phyloP scores from a whole-genome alignment of 2,113 vertebrate genomes.

The Chloebia gouldiae region DNA sequence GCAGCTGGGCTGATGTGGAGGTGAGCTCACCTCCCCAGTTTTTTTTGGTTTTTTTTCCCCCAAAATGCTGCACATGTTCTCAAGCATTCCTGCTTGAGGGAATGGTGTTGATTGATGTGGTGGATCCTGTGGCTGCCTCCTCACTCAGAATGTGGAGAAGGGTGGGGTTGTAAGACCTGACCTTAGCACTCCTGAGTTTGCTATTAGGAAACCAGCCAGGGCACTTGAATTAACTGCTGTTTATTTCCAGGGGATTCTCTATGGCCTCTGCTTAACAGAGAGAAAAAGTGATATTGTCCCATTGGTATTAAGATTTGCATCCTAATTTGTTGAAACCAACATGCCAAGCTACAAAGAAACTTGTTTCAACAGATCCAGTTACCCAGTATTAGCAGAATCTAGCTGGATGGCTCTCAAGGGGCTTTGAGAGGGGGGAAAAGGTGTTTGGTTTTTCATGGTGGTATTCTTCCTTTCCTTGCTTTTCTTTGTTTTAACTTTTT shows the following conservation, averaged over 20 bases:
- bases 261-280: background rate
- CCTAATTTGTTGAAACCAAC: background rate
- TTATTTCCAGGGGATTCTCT: background rate
- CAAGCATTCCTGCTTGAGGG: background rate
- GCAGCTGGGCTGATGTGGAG: background rate
- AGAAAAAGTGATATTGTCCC: accelerated
- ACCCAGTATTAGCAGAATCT: background rate
- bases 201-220: background rate
- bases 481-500: background rate
- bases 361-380: background rate
- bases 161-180: background rate
- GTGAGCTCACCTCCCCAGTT: accelerated
- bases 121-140: background rate
- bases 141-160: background rate
- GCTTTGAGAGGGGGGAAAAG: background rate
- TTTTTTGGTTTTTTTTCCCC: background rate
- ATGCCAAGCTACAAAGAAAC: background rate
- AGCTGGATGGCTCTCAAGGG: background rate
- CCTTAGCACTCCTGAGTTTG: background rate
- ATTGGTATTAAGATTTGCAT: background rate
- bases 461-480: background rate
- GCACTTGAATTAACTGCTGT: background rate
- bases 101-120: accelerated
- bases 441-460: background rate
- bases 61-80: background rate